These are phyloP conservation scores for Microctonus hyperodae DNA, from an alignment of 2,888 invertebrate genomes.

Conservation along the genomic window DNA sequence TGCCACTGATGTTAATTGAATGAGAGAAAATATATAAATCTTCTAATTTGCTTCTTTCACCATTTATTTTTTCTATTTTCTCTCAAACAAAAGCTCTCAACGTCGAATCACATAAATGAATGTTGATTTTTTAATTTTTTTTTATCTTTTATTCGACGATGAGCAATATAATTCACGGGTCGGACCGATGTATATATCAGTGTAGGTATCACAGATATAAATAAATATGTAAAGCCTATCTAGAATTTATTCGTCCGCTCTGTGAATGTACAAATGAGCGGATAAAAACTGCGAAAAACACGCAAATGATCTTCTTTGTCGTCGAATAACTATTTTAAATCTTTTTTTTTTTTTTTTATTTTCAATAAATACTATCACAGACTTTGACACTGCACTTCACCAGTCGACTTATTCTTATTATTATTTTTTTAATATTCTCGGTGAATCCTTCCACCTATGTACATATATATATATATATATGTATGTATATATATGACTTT, in stretches of 20 bases:
- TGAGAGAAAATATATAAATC: conserved; percentile 13
- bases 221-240: conserved; percentile 62
- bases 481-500: too few relatives aligned
- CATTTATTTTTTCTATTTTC: not conserved
- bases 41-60: not conserved
- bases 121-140: too few relatives aligned
- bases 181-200: conserved; percentile 54
- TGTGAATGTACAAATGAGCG: conserved; percentile 11
- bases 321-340: conserved; percentile 42
- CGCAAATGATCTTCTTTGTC: conserved; percentile 11
- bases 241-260: conserved; percentile 32
- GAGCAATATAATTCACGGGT: conserved; percentile 21
- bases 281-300: not conserved
- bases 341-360: too few relatives aligned
- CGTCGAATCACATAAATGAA: not conserved
- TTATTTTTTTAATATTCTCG: conserved; percentile 1
- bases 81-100: not conserved
- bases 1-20: conserved; percentile 22
- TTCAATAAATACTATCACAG: conserved; percentile 62
- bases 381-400: conserved; percentile 54
- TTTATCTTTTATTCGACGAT: conserved; percentile 33
- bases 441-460: not conserved
- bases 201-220: conserved; percentile 62
- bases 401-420: not conserved
- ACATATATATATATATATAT: too few relatives aligned